phyloP scores from a whole-genome alignment of 1,140 invertebrate genomes.

The Pentalonia nigronervosa region DNA sequence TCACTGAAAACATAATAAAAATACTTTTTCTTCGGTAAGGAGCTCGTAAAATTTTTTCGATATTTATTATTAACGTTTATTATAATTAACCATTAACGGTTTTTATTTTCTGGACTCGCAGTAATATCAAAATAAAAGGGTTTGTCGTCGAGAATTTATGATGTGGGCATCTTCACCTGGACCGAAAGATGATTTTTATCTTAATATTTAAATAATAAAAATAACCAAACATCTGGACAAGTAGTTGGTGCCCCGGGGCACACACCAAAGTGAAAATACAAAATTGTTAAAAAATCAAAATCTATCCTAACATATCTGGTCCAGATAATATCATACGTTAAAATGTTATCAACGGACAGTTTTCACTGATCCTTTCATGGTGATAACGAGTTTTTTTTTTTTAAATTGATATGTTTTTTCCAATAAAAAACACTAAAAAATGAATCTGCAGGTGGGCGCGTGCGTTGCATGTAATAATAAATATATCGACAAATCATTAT shows the following conservation, averaged over 20 bases:
- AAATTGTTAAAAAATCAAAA: neutral
- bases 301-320: neutral
- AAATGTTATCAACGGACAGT: too few species aligned
- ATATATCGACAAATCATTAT: neutral
- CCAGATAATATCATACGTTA: neutral
- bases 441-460: neutral
- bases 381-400: neutral
- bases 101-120: neutral
- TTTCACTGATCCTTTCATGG: too few species aligned
- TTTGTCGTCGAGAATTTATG: neutral
- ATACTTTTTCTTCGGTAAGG: neutral
- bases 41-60: neutral
- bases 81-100: neutral
- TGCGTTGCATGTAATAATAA: neutral
- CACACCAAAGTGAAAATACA: neutral
- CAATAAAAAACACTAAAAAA: neutral
- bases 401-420: neutral
- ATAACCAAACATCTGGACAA: neutral
- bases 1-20: conserved; percentile 29
- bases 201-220: neutral
- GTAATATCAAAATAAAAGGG: neutral
- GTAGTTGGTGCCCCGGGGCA: neutral
- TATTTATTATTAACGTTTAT: conserved; percentile 41
- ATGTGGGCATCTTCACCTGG: neutral
- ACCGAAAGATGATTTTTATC: neutral